phyloP scores from a whole-genome alignment of 2,797 vertebrate species.

The Manis javanica region DNA sequence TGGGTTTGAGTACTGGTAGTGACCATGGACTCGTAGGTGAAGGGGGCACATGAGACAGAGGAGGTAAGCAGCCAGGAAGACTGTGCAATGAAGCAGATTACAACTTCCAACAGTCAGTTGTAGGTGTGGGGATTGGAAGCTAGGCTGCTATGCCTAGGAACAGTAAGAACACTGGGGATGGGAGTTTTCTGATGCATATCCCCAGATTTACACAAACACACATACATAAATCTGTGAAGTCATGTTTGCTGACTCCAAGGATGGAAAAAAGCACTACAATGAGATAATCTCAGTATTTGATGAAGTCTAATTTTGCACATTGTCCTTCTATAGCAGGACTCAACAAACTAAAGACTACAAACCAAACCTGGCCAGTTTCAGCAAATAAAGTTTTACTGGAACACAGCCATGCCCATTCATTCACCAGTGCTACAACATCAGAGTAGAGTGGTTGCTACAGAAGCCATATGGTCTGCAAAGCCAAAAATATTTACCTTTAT shows the following conservation, averaged over 20 bases:
- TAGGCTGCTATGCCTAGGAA: background rate
- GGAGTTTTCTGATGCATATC: background rate
- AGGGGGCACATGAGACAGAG: background rate
- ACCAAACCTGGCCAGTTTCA: background rate
- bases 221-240: background rate
- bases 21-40: background rate
- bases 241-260: background rate
- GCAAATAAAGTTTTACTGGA: constrained; percentile 47
- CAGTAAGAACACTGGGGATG: background rate
- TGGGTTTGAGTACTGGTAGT: background rate
- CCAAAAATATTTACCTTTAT: background rate
- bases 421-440: background rate
- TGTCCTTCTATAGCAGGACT: background rate
- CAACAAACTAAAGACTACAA: background rate
- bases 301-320: background rate
- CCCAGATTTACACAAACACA: background rate
- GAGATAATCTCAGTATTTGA: background rate
- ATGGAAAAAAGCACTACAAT: background rate
- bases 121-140: background rate
- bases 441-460: background rate
- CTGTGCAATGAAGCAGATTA: background rate
- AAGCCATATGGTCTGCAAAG: background rate
- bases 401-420: background rate
- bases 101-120: background rate
- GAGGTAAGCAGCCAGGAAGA: background rate